These are phyloP conservation scores for Myathropa florea DNA, from an alignment of 2,888 invertebrate genomes.

Conservation along the genomic window DNA sequence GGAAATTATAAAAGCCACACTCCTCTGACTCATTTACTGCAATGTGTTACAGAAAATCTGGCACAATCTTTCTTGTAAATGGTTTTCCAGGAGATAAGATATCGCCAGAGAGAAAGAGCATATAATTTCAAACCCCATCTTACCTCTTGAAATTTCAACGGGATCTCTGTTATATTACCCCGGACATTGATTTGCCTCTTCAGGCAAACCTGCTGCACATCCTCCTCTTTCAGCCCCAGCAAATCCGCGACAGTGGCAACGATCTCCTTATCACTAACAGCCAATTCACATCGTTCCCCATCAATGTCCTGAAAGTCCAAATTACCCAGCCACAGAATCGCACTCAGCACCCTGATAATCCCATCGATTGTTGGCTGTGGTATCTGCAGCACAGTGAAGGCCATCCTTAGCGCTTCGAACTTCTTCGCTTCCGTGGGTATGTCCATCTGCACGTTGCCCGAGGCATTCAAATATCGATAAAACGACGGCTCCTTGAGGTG, in stretches of 20 bases:
- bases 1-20: background rate
- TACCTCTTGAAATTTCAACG: slow-evolving; percentile 92
- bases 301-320: slow-evolving; percentile 92
- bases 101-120: background rate
- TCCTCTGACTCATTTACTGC: no score
- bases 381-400: slow-evolving; percentile 93
- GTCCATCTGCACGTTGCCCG: slow-evolving; percentile 87
- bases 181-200: slow-evolving; percentile 93
- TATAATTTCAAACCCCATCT: slow-evolving; percentile 43
- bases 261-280: slow-evolving; percentile 87
- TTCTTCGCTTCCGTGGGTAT: slow-evolving; percentile 85
- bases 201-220: slow-evolving; percentile 88
- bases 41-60: no score
- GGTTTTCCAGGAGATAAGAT: background rate
- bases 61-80: no score
- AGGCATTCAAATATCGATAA: slow-evolving; percentile 92
- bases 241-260: slow-evolving; percentile 87
- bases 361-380: slow-evolving; percentile 93
- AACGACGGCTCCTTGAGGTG: slow-evolving; percentile 88
- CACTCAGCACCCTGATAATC: slow-evolving; percentile 92
- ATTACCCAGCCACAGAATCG: slow-evolving; percentile 95
- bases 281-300: slow-evolving; percentile 90
- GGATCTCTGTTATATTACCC: slow-evolving; percentile 96
- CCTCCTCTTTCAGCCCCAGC: slow-evolving; percentile 88
- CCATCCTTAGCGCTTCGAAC: slow-evolving; percentile 92